Evolutionary conservation across 1,140 invertebrate species (phyloP).

Genomic region (Nebria ingens): DNA sequence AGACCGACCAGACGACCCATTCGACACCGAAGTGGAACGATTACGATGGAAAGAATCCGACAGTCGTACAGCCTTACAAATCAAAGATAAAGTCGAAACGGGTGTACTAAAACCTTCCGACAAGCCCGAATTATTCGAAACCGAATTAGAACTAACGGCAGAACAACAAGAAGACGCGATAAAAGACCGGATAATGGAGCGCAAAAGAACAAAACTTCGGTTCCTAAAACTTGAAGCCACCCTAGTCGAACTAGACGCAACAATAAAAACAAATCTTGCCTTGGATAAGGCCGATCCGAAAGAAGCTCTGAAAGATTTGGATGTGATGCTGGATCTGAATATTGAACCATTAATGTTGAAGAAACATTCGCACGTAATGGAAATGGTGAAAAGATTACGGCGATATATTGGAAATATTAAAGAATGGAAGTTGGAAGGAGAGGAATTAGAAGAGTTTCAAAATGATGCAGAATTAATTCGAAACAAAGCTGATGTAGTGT

Average conservation of each 20-base stretch:
- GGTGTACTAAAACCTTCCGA: constrained; percentile 8
- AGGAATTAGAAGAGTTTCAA: constrained; percentile 49
- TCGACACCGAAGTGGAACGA: constrained; percentile 37
- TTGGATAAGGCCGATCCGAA: constrained; percentile 36
- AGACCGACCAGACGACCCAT: neutral
- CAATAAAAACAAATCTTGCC: constrained; percentile 25
- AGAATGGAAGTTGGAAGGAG: constrained; percentile 55
- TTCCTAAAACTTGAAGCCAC: constrained; percentile 24
- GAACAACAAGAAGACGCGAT: constrained; percentile 31
- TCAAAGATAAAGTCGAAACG: constrained; percentile 43
- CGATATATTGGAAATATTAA: constrained; percentile 63
- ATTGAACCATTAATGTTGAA: constrained; percentile 70
- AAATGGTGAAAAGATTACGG: constrained; percentile 57
- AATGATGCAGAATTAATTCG: constrained; percentile 55
- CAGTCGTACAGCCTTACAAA: constrained; percentile 42
- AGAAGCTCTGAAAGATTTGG: constrained; percentile 38
- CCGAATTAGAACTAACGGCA: constrained; percentile 17
- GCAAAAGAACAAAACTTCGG: constrained; percentile 20
- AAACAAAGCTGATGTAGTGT: constrained; percentile 51
- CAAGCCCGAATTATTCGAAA: neutral
- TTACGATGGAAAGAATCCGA: constrained; percentile 48
- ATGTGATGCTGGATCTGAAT: constrained; percentile 50
- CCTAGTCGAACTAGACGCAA: constrained; percentile 24
- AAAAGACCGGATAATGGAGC: constrained; percentile 31
- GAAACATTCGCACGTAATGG: constrained; percentile 73